Conservation (phyloP, 1,140 invertebrate genomes). For the Diachasmimorpha longicaudata region DNA sequence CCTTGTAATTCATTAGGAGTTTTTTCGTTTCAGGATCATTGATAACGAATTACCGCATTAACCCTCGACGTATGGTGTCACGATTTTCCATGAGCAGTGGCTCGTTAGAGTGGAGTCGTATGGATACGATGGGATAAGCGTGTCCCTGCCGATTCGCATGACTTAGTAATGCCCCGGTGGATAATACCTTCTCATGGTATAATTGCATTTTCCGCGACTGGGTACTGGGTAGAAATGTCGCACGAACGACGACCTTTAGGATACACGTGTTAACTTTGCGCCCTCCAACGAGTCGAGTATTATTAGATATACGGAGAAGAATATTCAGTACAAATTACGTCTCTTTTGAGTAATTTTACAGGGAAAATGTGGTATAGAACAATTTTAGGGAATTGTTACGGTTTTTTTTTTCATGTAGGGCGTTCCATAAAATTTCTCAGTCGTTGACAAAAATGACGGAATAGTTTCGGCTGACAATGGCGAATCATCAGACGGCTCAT, state of each 20-base stretch:
- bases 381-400: no score
- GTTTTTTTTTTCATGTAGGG: no score
- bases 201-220: neutral
- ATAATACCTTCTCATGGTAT: neutral
- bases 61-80: neutral
- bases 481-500: no score
- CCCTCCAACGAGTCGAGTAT: no score
- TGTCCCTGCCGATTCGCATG: slow-evolving; percentile 19
- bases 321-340: no score
- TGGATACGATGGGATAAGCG: neutral
- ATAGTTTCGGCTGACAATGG: no score
- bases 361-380: no score
- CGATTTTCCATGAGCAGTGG: neutral
- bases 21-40: neutral
- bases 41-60: neutral
- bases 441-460: no score
- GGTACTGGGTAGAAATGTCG: neutral
- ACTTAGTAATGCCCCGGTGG: slow-evolving; percentile 6
- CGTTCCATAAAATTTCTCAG: no score
- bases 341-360: no score
- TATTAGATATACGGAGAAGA: no score
- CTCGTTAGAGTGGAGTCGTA: slow-evolving; percentile 20
- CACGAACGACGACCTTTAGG: neutral
- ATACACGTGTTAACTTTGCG: no score
- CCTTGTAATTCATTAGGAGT: neutral